These are phyloP conservation scores for Mobula birostris DNA, from an alignment of 2,113 vertebrate species.

Conservation along the genomic window DNA sequence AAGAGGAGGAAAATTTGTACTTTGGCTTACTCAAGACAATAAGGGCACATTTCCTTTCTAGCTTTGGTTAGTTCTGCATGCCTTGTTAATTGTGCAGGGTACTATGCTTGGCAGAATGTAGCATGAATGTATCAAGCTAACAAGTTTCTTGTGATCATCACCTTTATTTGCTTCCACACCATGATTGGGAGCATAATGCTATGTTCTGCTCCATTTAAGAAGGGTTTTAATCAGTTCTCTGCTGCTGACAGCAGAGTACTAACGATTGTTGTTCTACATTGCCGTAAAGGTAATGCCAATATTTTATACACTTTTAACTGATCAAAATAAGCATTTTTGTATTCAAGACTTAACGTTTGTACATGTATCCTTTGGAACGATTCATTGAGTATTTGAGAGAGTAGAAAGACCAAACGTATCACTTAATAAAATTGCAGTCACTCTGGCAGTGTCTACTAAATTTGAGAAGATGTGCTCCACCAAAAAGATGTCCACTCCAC, in stretches of 20 bases:
- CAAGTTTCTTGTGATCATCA: background rate
- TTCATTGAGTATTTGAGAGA: background rate
- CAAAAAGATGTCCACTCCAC: background rate
- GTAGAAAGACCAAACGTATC: background rate
- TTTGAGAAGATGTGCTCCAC: background rate
- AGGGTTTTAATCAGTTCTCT: background rate
- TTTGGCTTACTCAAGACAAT: background rate
- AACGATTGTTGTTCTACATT: conserved; percentile 48
- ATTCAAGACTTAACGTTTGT: conserved; percentile 47
- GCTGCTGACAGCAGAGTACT: conserved; percentile 24
- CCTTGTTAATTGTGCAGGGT: conserved; percentile 17
- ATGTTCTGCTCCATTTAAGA: background rate
- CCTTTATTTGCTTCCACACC: background rate
- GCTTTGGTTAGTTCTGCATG: conserved; percentile 28
- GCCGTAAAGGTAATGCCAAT: conserved; percentile 56
- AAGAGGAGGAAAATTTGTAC: background rate
- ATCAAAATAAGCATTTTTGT: conserved; percentile 47
- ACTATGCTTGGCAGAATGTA: conserved; percentile 32
- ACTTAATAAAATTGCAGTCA: background rate
- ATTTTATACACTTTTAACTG: conserved; percentile 49
- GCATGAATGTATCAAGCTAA: background rate
- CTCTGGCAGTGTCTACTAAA: background rate
- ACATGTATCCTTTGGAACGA: conserved; percentile 17
- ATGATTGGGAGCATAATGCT: background rate
- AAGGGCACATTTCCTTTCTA: background rate